Base-by-base conservation (phyloP, 1,140 invertebrate species). In the Camponotus pennsylvanicus region DNA sequence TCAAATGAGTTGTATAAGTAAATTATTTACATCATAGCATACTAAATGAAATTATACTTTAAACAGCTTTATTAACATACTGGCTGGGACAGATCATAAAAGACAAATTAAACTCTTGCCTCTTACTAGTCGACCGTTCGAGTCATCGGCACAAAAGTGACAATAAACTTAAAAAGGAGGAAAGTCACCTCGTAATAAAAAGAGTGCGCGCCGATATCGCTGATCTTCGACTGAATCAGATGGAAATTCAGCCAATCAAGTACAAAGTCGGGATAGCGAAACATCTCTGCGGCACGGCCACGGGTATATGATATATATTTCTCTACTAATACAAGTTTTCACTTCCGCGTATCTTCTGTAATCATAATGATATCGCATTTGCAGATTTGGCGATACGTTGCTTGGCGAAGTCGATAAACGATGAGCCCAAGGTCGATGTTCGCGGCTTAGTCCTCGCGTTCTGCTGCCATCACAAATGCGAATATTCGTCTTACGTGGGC, bases 391-490 rank as follows among this genome's bases (percentile, higher is more conserved):
- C 97, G 5, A 91, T 98, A 71, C 96, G 96, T 63, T 98, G 98
- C 93, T 87, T 98, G 61, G 92, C 94, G 52, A 93, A 94, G 75
- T 89, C 87, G 91, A 96, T 91, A 86, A 83, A 90, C 55, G 90
- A 93, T 67, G 89, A 93, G 15, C 80, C 92, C 3, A 87, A 90
- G 3, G 86, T 91, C 21, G 94, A 94, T 67, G 94, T 96, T 3
- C 89, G 93, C 66, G 98, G 98, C 4, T 89, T 97, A 18, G 92
- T 97, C 15, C 96, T 98, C 92, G 98, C 98, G 3, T 96, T 98
- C 18, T 98, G 98, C 93, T 99, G 98, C 94, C 98, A 98, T 95
- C 98, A 99, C 94, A 96, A 96, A 70, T 98, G 98, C 92, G 95
- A 96, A 49, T 98, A 97, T 96, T 93, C 93, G 37, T 93, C 96